Evolutionary conservation across 2,888 invertebrate genomes (phyloP), one percentile per base, ranked within the genome.

Genomic region (Callosobruchus maculatus): DNA sequence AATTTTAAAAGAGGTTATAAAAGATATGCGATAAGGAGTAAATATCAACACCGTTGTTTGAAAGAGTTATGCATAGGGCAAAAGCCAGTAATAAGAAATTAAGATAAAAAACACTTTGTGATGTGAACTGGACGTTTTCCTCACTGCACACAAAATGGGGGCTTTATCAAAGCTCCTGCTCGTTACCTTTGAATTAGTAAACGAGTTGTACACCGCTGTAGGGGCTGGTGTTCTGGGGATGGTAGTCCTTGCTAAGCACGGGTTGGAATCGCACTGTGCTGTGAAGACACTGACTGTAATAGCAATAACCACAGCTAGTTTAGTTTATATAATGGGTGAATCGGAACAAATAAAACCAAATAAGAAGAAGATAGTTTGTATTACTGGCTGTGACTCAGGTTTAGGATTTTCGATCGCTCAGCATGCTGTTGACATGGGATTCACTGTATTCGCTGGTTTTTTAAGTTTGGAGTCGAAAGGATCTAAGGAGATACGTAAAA

Each of bases 311-410:
- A 73, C 80, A 18, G 81, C 78, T 20, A 82, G 84, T 79, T 80
- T 87, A 30, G 49, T 82, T 0, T 87, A 84, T 74, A 80, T 81
- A 0, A 76, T 76, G 71, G 81, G 82, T 30, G 77, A 80, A 21
- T 74, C 78, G 22, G 77, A 80, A 22, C 78, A 78, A 22, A 70
- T 78, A 0, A 72, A 74, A 72, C 80, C 85, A 0, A 79, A 80
- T 21, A 78, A 78, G 67, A 81, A 84, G 68, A 84, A 86, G 77
- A 89, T 93, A 1, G 88, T 93, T 67, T 89, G 95, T 21, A 92
- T 96, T 79, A 95, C 94, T 7, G 96, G 96, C 68, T 96, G 96
- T 84, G 96, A 96, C 86, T 93, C 95, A 74, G 96, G 96, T 1
- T 89, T 96, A 20, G 96, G 96, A 73, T 94, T 91, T 87, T 91